phyloP scores from a whole-genome alignment of 2,888 invertebrate genomes.

The Micoletzkya japonica region DNA sequence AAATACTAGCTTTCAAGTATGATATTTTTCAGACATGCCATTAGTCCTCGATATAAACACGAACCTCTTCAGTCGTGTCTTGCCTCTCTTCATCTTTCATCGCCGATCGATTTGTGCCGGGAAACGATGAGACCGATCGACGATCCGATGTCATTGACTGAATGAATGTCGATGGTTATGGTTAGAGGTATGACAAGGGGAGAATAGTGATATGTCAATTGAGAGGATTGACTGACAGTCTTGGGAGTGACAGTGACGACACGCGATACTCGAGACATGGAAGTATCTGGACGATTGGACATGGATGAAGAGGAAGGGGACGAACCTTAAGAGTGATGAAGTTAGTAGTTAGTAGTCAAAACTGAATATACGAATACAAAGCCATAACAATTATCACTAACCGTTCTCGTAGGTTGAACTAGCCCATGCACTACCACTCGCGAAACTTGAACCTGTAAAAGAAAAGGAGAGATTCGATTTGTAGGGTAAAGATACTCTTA shows the following conservation, averaged over 20 bases:
- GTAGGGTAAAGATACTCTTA: too few relatives aligned
- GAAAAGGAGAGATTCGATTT: too few relatives aligned
- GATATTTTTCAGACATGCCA: too few relatives aligned
- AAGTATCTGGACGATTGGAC: slow-evolving; percentile 12
- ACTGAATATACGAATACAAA: too few relatives aligned
- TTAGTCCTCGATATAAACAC: background rate
- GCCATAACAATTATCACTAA: too few relatives aligned
- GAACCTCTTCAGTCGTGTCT: background rate
- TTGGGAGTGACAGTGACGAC: slow-evolving; percentile 8
- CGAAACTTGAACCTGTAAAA: too few relatives aligned
- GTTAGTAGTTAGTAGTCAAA: too few relatives aligned
- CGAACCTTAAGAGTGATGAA: too few relatives aligned
- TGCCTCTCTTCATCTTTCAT: background rate
- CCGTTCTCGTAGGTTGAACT: background rate
- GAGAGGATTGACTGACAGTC: background rate
- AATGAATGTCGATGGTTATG: too few relatives aligned
- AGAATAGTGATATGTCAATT: background rate
- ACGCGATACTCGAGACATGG: slow-evolving; percentile 11
- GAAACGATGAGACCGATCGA: slow-evolving; percentile 12
- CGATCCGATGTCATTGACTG: background rate
- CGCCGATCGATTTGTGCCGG: background rate
- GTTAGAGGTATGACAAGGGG: too few relatives aligned
- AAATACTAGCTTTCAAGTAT: too few relatives aligned
- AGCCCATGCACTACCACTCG: background rate
- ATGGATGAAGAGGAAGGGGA: slow-evolving; percentile 17